Evolutionary conservation across 2,888 invertebrate genomes (phyloP), one percentile per base, ranked within the genome.

Genomic region (Philaethria dido): DNA sequence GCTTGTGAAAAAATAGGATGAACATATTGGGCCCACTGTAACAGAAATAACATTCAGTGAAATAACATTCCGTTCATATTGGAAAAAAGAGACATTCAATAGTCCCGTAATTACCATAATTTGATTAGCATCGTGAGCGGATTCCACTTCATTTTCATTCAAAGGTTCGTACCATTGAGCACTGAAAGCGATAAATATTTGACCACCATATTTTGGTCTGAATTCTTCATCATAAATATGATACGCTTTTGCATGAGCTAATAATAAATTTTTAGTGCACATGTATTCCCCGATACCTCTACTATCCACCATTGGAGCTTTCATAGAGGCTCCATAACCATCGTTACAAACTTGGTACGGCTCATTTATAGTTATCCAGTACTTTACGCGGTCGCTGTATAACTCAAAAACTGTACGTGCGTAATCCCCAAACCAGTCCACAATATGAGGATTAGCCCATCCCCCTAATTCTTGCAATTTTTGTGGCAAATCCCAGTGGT

Each of bases 321-420:
- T 64, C 1, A 69, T 67, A 2, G 64, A 76, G 4, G 39, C 62
- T 1, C 88, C 89, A 74, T 94, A 94, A 0, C 91, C 92, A 1
- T 74, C 69, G 14, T 76, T 73, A 66, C 84, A 87, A 44, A 81
- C 76, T 68, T 80, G 75, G 50, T 74, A 78, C 0, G 93, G 93
- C 72, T 94, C 94, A 76, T 94, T 94, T 66, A 93, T 87, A 0
- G 94, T 94, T n/a, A 93, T 87, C 94, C 94, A 94, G 14, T 80
- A 77, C 72, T 92, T 87, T 0, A 87, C 92, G 66, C 88, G 79
- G 72, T 90, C 89, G 4, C 92, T 90, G 69, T 86, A 92, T 29
- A 78, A 72, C 59, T 77, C 72, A 71, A 83, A 93, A 2, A 80
- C 78, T 14, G 86, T 72, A 29, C 83, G 76, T 0, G 92, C 87